Evolutionary conservation across 2,797 vertebrate genomes (phyloP).

Genomic region (Chloroceryle inda): DNA sequence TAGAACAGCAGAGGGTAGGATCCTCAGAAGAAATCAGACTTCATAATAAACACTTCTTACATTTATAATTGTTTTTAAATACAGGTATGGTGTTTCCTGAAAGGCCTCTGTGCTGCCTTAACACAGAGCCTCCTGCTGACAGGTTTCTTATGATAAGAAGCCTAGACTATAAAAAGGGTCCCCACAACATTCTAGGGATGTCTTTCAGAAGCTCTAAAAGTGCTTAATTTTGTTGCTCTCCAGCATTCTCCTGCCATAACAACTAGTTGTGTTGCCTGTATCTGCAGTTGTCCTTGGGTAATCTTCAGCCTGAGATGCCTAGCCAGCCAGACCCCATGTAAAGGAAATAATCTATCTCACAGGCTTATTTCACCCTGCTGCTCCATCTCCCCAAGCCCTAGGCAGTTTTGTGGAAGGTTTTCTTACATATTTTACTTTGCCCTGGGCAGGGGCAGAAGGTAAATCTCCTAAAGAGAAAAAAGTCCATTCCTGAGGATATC

Average conservation of each 20-base stretch:
- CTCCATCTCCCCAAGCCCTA: neutral
- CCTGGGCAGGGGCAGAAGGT: neutral
- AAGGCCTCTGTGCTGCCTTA: neutral
- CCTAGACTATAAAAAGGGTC: neutral
- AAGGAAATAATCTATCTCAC: neutral
- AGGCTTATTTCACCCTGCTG: neutral
- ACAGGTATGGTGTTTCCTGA: neutral
- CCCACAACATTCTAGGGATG: neutral
- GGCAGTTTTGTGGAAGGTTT: neutral
- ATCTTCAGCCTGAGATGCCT: neutral
- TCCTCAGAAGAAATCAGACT: neutral
- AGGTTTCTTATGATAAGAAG: neutral
- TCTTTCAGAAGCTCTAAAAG: neutral
- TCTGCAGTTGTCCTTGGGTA: neutral
- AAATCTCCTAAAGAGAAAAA: conserved; percentile 12
- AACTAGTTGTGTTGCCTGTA: neutral
- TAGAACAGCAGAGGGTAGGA: neutral
- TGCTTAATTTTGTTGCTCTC: neutral
- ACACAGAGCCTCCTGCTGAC: neutral
- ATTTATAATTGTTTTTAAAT: neutral
- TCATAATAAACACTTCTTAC: neutral
- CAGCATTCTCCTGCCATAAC: neutral
- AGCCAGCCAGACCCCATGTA: neutral
- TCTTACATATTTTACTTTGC: neutral
- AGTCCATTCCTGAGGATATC: neutral